These are phyloP conservation scores for Julus scanicus DNA, from an alignment of 2,888 invertebrate species.

Conservation along the genomic window DNA sequence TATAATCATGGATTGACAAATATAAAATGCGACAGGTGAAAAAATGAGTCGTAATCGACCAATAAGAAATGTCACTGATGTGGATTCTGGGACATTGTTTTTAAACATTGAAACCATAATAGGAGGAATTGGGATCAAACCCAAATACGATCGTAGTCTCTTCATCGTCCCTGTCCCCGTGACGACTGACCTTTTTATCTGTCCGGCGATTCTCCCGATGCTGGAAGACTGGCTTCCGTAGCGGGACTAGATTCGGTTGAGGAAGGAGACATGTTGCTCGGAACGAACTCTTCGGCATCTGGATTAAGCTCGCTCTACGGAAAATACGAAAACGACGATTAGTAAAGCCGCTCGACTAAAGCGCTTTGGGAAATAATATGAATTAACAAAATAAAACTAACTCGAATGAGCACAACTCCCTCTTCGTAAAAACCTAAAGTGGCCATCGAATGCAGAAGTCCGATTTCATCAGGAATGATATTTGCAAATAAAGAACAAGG, in stretches of 20 bases:
- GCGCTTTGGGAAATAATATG: neutral
- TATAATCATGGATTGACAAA: constrained; percentile 6
- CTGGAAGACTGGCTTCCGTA: neutral
- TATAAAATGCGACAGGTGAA: neutral
- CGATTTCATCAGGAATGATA: constrained; percentile 41
- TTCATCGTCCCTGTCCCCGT: neutral
- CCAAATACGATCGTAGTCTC: neutral
- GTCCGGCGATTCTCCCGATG: constrained; percentile 55
- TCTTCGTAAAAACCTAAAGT: constrained; percentile 50
- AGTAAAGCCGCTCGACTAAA: neutral
- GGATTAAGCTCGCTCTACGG: constrained; percentile 57
- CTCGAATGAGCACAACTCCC: constrained; percentile 36
- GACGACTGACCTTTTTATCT: constrained; percentile 55
- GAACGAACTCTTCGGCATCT: constrained; percentile 58
- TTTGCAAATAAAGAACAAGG: constrained; percentile 19
- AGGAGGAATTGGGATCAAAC: constrained; percentile 7
- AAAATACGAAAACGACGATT: neutral
- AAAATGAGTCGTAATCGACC: constrained; percentile 16
- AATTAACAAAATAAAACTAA: neutral
- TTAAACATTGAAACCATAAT: constrained; percentile 19
- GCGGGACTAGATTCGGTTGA: neutral
- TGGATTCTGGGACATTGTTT: constrained; percentile 9
- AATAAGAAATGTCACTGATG: constrained; percentile 33
- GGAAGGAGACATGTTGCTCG: constrained; percentile 44
- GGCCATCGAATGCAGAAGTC: constrained; percentile 29